Evolutionary conservation across 1,140 invertebrate genomes (phyloP), one percentile per base, ranked within the genome.

Genomic region (Papilio machaon): DNA sequence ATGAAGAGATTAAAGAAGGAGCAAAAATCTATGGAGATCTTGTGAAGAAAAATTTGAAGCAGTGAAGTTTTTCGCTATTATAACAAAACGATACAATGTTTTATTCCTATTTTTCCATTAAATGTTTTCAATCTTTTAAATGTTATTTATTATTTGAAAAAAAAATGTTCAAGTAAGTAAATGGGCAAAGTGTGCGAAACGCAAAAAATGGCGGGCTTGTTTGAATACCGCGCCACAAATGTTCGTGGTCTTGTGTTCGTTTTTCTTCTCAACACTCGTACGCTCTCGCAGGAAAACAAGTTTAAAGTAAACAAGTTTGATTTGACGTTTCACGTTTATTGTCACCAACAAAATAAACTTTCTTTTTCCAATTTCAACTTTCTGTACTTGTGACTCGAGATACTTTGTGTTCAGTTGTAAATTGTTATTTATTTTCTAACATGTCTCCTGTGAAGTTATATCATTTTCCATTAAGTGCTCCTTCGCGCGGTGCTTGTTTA

Each of bases 391-490:
- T 70, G 64, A 11, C 19, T 1, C 30, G 13, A 15, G 30, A 38
- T 38, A 70, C 0, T 35, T 17, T 35, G 9, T 30, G 23, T 64
- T 9, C 19, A 23, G 10, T 60, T 23, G 30, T 54, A 35, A 19
- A 70, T 30, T 70, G 30, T 70, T 13, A 30, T 67, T 82, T 79
- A 74, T 35, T 77, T 67, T 64, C 13, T 80, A 77, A 49, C 67
- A 89, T 89, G 84, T 67, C 83, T 82, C 52, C 88, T 38, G 38
- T 95, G 73, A 95, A 94, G 87, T 91, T 97, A 17, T 97, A 97
- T 89, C 96, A 97, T 94, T 95, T 96, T 88, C 95, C 96, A 17
- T 91, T 95, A 78, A 97, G 96, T 91, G 95, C 95, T 38, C 97
- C 97, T 2, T 97, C 96, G 80, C 95, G 97, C 13, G 92, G 95